These are phyloP conservation scores for Lepidocyrtoides sp. DNA, from an alignment of 2,888 invertebrate genomes.

Conservation along the genomic window DNA sequence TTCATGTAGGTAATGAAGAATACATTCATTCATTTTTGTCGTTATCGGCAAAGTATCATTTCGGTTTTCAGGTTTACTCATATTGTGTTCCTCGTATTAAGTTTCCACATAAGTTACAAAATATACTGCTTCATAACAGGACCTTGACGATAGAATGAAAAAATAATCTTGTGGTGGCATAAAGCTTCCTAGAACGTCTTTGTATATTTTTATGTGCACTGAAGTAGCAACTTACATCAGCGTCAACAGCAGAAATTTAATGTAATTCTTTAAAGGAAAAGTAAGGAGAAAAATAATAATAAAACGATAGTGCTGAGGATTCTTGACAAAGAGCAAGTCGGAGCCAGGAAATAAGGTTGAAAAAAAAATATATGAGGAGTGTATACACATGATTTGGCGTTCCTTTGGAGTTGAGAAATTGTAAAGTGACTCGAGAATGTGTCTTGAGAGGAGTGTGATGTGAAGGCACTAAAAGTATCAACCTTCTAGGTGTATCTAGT, in stretches of 20 bases:
- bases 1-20: no score
- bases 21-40: no score
- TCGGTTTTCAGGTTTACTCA: neutral
- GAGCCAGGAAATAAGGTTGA: neutral
- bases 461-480: neutral
- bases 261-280: neutral
- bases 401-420: neutral
- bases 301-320: neutral
- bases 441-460: neutral
- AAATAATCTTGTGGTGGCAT: neutral
- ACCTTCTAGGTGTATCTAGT: no score
- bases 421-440: neutral
- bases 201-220: neutral
- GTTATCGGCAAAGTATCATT: no score
- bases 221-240: neutral
- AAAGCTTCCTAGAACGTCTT: neutral
- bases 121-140: neutral
- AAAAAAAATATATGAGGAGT: neutral
- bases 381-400: neutral
- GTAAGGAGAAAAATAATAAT: neutral
- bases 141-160: neutral
- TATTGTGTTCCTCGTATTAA: neutral
- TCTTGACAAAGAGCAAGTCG: neutral
- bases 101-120: no score
- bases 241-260: neutral